Evolutionary conservation across 2,888 invertebrate genomes (phyloP), one percentile per base, ranked within the genome.

Genomic region (Odontomyia ornata): DNA sequence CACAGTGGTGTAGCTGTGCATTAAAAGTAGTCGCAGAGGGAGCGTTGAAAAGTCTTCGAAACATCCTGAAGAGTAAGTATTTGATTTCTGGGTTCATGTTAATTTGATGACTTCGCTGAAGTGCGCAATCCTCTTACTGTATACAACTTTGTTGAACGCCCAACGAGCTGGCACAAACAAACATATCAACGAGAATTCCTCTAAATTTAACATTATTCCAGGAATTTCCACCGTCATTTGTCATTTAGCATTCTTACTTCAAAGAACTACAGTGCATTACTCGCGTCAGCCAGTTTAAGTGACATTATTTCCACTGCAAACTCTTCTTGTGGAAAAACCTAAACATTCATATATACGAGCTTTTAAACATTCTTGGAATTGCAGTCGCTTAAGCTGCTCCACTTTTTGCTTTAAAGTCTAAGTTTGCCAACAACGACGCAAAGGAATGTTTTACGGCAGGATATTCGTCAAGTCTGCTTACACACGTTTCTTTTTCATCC

Each of bases 351-450:
- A 36, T 52, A 4, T 52, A 15, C 5, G 18, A 52, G n/a, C 15
- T 52, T 52, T 52, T 52, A 52, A 52, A 18, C 52, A 52, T 13
- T 52, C 52, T n/a, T 52, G 52, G 15, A 52, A 52, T 52, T 13
- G 52, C 52, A 52, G 52, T 52, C 18, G 36, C 36, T 52, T 52
- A n/a, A 52, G 52, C 18, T 52, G 52, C 15, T 52, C 52, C 52
- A 52, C n/a, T 52, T 52, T 52, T 36, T 15, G 52, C 52, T n/a
- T 52, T 52, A 52, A 52, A 52, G 52, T 52, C 52, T 15, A 52
- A 52, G 7, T 52, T 52, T 52, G 52, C 52, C 52, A 52, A 52
- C 52, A 52, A 18, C 36, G 5, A 5, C 18, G 52, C 52, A 4
- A 52, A 52, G 52, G 52, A 52, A 52, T 52, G 52, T 13, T 52